Evolutionary conservation across 2,113 vertebrate genomes (phyloP).

Genomic region (Pyrgilauda ruficollis): DNA sequence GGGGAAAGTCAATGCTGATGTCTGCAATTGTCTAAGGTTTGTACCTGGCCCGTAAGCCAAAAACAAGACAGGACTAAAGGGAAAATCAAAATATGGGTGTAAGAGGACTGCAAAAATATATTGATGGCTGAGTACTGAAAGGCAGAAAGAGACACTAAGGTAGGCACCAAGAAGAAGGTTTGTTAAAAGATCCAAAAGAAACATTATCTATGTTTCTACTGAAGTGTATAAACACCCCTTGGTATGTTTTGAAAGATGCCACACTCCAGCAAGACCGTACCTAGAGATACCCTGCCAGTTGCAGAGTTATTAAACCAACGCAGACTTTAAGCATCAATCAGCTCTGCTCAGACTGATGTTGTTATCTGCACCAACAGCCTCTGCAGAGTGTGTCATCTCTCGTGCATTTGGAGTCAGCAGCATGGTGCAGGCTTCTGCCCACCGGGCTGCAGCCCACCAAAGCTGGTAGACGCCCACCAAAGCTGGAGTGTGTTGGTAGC

Average conservation of each 20-base stretch:
- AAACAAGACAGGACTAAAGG: not conserved
- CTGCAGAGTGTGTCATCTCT: not conserved
- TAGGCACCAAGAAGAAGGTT: not conserved
- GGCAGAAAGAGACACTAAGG: not conserved
- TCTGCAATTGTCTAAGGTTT: not conserved
- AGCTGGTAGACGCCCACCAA: not conserved
- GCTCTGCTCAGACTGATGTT: not conserved
- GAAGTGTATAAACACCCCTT: not conserved
- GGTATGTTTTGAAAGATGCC: not conserved
- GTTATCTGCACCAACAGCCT: not conserved
- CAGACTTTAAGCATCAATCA: not conserved
- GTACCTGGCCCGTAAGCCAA: not conserved
- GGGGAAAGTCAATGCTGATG: not conserved
- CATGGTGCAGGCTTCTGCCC: not conserved
- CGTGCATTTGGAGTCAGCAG: not conserved
- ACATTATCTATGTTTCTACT: not conserved
- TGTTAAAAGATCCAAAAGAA: not conserved
- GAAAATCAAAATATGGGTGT: not conserved
- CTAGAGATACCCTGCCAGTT: not conserved
- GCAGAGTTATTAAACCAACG: not conserved
- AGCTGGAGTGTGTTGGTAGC: rapidly evolving
- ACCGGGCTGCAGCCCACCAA: not conserved
- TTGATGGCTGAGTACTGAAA: rapidly evolving
- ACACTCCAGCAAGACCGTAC: not conserved
- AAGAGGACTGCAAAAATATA: not conserved